These are phyloP conservation scores for Limnephilus rhombicus DNA, from an alignment of 2,888 invertebrate species.

Conservation along the genomic window DNA sequence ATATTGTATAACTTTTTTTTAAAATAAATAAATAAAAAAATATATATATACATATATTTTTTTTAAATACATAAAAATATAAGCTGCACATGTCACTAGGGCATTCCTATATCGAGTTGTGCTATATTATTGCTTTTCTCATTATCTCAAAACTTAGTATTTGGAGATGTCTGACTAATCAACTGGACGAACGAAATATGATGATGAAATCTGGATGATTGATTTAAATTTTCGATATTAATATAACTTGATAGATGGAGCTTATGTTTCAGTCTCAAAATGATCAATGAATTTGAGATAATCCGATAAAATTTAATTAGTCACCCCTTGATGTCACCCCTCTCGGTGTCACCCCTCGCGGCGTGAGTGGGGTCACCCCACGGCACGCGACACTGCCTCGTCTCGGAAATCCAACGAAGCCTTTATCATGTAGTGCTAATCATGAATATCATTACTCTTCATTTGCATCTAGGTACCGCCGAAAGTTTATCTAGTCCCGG, in stretches of 20 bases:
- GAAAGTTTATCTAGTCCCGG: not conserved
- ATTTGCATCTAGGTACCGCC: not conserved
- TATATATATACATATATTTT: too few relatives aligned
- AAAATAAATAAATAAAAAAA: too few relatives aligned
- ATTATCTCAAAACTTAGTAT: too few relatives aligned
- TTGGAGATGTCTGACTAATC: too few relatives aligned
- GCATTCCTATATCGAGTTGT: too few relatives aligned
- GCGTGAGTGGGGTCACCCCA: not conserved
- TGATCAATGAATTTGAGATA: not conserved
- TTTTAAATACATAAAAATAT: too few relatives aligned
- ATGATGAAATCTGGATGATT: not conserved
- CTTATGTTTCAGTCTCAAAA: not conserved
- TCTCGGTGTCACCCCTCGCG: not conserved
- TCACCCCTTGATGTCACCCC: not conserved
- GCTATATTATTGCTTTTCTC: too few relatives aligned
- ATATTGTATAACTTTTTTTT: too few relatives aligned
- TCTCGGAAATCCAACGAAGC: not conserved
- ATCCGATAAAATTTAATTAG: constrained; percentile 1
- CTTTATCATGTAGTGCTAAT: constrained; percentile 1
- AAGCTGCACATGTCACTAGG: too few relatives aligned
- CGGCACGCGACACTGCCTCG: not conserved
- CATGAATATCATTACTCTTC: constrained; percentile 1
- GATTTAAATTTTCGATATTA: not conserved
- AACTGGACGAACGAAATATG: too few relatives aligned
- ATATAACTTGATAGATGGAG: not conserved